These are phyloP conservation scores for Callyntrura guangdongensis DNA, from an alignment of 2,888 invertebrate genomes.

Conservation along the genomic window DNA sequence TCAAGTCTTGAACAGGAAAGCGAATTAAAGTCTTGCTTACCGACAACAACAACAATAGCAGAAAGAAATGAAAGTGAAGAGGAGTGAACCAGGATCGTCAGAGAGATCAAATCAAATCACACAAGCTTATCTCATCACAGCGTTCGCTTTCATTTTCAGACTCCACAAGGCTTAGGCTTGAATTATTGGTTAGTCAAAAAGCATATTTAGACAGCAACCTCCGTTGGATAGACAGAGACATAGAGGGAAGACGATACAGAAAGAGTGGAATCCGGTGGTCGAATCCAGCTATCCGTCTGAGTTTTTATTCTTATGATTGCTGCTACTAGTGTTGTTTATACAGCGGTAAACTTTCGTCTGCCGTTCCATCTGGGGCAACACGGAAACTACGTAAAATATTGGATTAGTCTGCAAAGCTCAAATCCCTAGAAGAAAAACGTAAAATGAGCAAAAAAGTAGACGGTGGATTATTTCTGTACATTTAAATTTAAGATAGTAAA, in stretches of 20 bases:
- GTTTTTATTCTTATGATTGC: constrained; percentile 40
- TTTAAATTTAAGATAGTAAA: constrained; percentile 2
- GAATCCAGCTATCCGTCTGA: constrained; percentile 47
- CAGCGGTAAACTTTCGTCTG: constrained; percentile 61
- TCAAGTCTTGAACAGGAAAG: constrained; percentile 37
- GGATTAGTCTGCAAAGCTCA: constrained; percentile 58
- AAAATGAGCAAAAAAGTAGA: constrained; percentile 66
- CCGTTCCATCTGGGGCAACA: constrained; percentile 66
- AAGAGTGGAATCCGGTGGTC: constrained; percentile 30
- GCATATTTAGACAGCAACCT: neutral
- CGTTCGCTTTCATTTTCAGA: constrained; percentile 1
- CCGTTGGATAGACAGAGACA: neutral
- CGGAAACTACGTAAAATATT: constrained; percentile 68
- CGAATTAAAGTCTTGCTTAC: constrained; percentile 15
- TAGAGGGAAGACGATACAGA: neutral
- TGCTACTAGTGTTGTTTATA: constrained; percentile 28
- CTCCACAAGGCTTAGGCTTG: constrained; percentile 6
- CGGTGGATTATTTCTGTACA: constrained; percentile 58
- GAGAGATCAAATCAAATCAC: constrained; percentile 80
- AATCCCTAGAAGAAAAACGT: constrained; percentile 43
- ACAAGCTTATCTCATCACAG: constrained; percentile 78
- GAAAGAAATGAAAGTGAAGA: constrained; percentile 73
- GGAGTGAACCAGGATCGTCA: constrained; percentile 70
- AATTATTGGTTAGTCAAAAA: constrained; percentile 34
- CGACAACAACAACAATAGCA: neutral